Evolutionary conservation across 2,797 vertebrate genomes (phyloP), one percentile per base, ranked within the genome.

Genomic region (Pteronotus mesoamericanus): DNA sequence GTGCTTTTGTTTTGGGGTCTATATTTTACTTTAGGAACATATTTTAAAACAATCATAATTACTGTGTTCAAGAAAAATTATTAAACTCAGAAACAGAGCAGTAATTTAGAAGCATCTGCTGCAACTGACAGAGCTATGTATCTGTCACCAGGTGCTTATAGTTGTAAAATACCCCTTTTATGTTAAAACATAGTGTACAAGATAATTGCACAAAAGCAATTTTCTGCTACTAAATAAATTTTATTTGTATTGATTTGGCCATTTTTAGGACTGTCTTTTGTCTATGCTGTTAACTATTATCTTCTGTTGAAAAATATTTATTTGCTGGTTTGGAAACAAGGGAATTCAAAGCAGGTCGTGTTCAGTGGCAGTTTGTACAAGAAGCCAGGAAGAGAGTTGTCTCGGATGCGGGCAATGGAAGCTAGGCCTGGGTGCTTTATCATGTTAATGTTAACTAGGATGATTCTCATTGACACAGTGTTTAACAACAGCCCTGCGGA

Each of bases 201-300:
- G 82, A 77, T 97, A 97, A 97, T 97, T 95, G 85, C 88, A 75
- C 69, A 72, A 88, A 89, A 83, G 92, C 83, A 94, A 95, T 96
- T 94, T 96, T 94, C 92, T 93, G 94, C 89, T 71, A 68, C 94
- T 94, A 77, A 95, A 95, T 97, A 95, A 80, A 96, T 96, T 97
- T 93, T 91, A 94, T 96, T 97, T 97, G 86, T 96, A 95, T 97
- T 57, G 37, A 96, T 86, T 86, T 6, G 64, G 53, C 79, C 53
- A 64, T 89, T 96, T 98, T 97, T 87, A 94, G 94, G 53, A 72
- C 75, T 92, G 64, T 72, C 80, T 91, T 80, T 95, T 84, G 80
- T 84, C 69, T 89, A 10, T 61, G 79, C 34, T 57, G 37, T 89
- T 88, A 90, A 79, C 71, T 92, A 71, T 71, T 34, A 93, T 75